Evolutionary conservation across 2,113 vertebrate species (phyloP), one percentile per base, ranked within the genome.

Genomic region (Pyxicephalus adspersus): DNA sequence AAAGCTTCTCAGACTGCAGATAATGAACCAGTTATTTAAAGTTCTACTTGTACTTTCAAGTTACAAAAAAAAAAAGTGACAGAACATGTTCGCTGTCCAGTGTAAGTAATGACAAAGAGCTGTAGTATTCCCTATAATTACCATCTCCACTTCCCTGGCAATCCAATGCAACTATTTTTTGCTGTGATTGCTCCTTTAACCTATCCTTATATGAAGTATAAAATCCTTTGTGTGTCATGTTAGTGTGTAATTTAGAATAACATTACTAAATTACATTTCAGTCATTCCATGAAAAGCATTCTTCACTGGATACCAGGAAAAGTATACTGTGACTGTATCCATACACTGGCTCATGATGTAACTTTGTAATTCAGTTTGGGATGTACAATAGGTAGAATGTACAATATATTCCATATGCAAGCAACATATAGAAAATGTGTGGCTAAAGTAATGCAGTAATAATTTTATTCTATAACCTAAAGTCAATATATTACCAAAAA

Each of bases 101-200:
- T 57, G 51, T 72, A 11, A 3, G 20, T 73, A 73, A 73, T 73
- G 70, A 57, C 52, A 73, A 22, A n/a, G 70, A 73, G 15, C 22
- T 13, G 28, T 73, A 1, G 9, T 2, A 15, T 73, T n/a, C 70
- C 22, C 70, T 73, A 55, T 73, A 11, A 75, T 75, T 61, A 61
- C 72, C 8, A 17, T 45, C 13, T 75, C 17, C 31, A 61, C 31
- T 45, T 74, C 15, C 29, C 72, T 11, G 31, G 54, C 57, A 60
- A 38, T 61, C 28, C 58, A 13, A 45, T 75, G 55, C 72, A 38
- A 20, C 72, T 61, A 50, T 61, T 75, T 61, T 11, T 58, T 23
- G 9, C 54, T 17, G 71, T 45, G 55, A 75, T 75, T 75, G 57
- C 72, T 75, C 31, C 22, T 61, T 29, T 61, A 75, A 75, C 72